These are phyloP conservation scores for Cygnus atratus DNA, from an alignment of 2,113 vertebrate genomes.

Conservation along the genomic window DNA sequence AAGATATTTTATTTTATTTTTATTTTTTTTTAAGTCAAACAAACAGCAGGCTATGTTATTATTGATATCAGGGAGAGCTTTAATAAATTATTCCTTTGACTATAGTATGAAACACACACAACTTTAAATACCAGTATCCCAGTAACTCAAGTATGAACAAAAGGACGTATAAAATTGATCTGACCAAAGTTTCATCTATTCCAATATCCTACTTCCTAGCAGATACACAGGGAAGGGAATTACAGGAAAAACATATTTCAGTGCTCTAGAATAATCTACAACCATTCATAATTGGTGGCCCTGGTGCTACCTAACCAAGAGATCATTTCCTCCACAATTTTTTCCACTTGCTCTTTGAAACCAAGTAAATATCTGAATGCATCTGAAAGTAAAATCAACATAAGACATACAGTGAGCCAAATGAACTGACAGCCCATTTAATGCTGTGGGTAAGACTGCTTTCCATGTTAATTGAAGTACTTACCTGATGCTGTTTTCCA, in stretches of 20 bases:
- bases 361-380: background rate
- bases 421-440: background rate
- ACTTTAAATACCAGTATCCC: background rate
- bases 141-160: background rate
- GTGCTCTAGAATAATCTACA: background rate
- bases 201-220: background rate
- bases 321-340: background rate
- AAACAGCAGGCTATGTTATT: background rate
- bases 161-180: background rate
- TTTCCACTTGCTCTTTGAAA: background rate
- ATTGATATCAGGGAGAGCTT: background rate
- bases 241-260: background rate
- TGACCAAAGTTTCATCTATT: background rate
- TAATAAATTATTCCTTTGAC: background rate
- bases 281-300: background rate
- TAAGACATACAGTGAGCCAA: background rate
- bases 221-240: background rate
- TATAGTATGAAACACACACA: background rate
- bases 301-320: background rate
- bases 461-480: background rate
- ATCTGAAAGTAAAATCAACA: background rate
- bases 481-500: background rate
- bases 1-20: background rate
- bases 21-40: background rate
- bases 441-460: background rate